Conservation (phyloP, 2,797 vertebrate species). For the Helicolenus hilgendorfi region DNA sequence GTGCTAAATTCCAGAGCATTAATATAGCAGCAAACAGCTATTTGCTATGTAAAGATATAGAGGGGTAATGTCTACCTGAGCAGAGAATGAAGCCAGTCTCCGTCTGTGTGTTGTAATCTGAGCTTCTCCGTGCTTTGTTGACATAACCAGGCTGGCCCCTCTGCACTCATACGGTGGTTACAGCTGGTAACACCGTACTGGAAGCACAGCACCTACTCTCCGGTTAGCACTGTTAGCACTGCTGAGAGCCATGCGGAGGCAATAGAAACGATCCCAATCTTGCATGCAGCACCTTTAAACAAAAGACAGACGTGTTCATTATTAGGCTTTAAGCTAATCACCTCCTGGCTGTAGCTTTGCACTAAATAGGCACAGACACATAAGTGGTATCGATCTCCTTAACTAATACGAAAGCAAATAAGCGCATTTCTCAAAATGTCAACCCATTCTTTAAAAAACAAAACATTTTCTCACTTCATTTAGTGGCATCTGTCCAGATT, state of each 20-base stretch:
- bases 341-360: neutral
- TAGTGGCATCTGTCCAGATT: neutral
- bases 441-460: neutral
- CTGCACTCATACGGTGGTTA: too few species aligned
- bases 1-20: too few species aligned
- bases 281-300: neutral
- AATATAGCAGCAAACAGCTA: neutral
- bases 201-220: too few species aligned
- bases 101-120: neutral
- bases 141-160: neutral
- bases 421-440: neutral
- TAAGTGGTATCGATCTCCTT: neutral
- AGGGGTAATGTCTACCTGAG: neutral
- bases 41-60: neutral
- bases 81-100: neutral
- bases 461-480: neutral
- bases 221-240: too few species aligned
- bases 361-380: neutral
- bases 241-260: too few species aligned
- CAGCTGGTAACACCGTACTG: too few species aligned
- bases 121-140: neutral
- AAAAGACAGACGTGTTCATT: neutral
- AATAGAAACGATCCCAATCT: too few species aligned
- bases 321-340: neutral
- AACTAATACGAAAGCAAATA: neutral